Conservation (phyloP, 1,140 invertebrate genomes). For the Bradynema listronoti region DNA sequence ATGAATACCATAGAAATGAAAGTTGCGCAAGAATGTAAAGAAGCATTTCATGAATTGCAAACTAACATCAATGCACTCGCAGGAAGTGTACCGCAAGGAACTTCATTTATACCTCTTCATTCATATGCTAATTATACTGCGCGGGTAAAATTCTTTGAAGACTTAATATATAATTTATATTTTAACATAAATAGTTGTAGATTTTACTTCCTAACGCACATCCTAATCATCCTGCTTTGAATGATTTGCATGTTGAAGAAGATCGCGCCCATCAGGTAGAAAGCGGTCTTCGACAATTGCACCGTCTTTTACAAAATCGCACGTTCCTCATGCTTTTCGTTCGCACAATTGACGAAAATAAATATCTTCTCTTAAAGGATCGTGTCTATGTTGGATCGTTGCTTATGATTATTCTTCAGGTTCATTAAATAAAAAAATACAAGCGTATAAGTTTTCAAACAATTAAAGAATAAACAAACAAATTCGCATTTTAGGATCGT, state of each 20-base stretch:
- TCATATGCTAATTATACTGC: conserved; percentile 94
- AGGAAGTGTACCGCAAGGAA: conserved; percentile 89
- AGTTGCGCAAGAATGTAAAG: conserved; percentile 95
- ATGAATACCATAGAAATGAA: conserved; percentile 96
- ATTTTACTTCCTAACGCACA: conserved; percentile 41
- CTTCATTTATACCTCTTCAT: conserved; percentile 92
- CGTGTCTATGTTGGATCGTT: conserved; percentile 93
- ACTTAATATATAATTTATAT: conserved; percentile 21
- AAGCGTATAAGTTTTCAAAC: background rate
- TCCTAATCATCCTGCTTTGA: conserved; percentile 59
- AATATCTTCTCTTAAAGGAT: conserved; percentile 70
- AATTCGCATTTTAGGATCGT: conserved; percentile 69
- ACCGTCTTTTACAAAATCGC: conserved; percentile 92
- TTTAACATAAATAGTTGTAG: conserved; percentile 17
- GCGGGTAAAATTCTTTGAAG: conserved; percentile 63
- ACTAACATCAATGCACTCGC: conserved; percentile 80
- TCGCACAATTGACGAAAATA: conserved; percentile 89
- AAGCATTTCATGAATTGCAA: conserved; percentile 92
- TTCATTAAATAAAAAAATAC: background rate
- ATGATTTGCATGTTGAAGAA: conserved; percentile 48
- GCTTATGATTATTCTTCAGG: conserved; percentile 88
- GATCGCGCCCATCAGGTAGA: conserved; percentile 64
- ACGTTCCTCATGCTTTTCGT: conserved; percentile 94
- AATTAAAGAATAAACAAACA: too few species aligned
- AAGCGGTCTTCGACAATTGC: conserved; percentile 84